phyloP scores from a whole-genome alignment of 2,797 vertebrate species.

The Chromis chromis region DNA sequence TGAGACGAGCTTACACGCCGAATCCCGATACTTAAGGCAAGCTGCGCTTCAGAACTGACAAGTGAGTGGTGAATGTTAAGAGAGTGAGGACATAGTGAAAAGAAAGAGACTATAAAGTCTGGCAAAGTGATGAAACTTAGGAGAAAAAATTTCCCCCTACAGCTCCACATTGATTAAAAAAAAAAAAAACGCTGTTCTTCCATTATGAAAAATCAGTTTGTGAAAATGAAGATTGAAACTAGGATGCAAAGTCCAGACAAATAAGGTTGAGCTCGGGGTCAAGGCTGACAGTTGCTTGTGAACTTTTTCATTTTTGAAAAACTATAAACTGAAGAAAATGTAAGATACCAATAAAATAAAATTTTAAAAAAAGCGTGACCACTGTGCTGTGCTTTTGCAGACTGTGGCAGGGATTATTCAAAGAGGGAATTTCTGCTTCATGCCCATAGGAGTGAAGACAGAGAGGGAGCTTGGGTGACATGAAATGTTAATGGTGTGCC shows the following conservation, averaged over 20 bases:
- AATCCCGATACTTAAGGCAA: conserved; percentile 80
- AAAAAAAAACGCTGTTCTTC: conserved; percentile 15
- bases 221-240: conserved; percentile 22
- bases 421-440: conserved; percentile 50
- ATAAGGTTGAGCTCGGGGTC: not conserved
- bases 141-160: conserved; percentile 59
- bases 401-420: conserved; percentile 54
- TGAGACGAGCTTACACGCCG: conserved; percentile 77
- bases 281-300: conserved; percentile 5
- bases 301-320: not conserved
- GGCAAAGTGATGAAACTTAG: conserved; percentile 80
- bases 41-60: conserved; percentile 78
- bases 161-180: conserved; percentile 43
- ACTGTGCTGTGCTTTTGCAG: conserved; percentile 43
- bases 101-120: conserved; percentile 71
- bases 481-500: conserved; percentile 82
- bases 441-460: conserved; percentile 60
- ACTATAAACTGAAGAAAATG: not conserved
- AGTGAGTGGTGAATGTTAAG: conserved; percentile 76
- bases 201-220: conserved; percentile 38
- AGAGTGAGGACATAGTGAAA: conserved; percentile 68
- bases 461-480: conserved; percentile 69
- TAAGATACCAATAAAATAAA: not conserved
- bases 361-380: conserved; percentile 6
- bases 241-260: conserved; percentile 3